Evolutionary conservation across 2,113 vertebrate genomes (phyloP).

Genomic region (Melanostigma gelatinosum): DNA sequence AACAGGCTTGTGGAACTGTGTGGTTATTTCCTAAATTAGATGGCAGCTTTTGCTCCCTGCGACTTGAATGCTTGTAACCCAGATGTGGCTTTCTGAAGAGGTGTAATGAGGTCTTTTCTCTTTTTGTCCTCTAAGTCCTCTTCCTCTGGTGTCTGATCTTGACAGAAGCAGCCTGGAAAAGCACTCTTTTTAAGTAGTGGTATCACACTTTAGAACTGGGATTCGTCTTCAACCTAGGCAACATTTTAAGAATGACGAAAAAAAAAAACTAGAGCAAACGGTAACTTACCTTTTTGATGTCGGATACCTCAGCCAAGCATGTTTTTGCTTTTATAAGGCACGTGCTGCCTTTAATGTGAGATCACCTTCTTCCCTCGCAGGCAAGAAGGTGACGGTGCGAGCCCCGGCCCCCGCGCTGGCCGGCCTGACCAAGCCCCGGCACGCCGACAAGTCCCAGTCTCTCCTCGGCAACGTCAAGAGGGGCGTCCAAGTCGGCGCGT

Average conservation of each 20-base stretch:
- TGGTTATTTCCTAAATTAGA: conserved; percentile 60
- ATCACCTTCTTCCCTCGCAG: conserved; percentile 67
- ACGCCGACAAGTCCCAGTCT: conserved; percentile 44
- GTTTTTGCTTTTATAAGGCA: not conserved
- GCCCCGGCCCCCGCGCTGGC: conserved; percentile 86
- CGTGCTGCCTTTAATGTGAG: conserved; percentile 3
- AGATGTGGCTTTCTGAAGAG: conserved; percentile 48
- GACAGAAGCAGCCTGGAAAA: not conserved
- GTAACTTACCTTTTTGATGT: conserved; percentile 14
- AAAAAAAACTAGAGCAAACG: not conserved
- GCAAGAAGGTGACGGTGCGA: conserved; percentile 89
- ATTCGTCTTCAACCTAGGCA: not conserved
- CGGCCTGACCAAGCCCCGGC: conserved; percentile 82
- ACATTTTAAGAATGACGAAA: not conserved
- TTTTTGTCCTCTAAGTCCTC: not conserved
- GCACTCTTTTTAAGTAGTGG: not conserved
- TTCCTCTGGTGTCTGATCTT: conserved; percentile 1
- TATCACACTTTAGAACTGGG: not conserved
- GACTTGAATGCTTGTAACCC: conserved; percentile 10
- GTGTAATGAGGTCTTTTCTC: conserved; percentile 34
- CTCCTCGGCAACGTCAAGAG: conserved; percentile 49
- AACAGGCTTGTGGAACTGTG: conserved; percentile 36
- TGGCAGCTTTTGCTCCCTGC: conserved; percentile 27
- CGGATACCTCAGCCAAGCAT: not conserved
- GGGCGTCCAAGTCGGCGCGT: not conserved